Evolutionary conservation across 2,797 vertebrate species (phyloP), one percentile per base, ranked within the genome.

Genomic region (Aythya fuligula): DNA sequence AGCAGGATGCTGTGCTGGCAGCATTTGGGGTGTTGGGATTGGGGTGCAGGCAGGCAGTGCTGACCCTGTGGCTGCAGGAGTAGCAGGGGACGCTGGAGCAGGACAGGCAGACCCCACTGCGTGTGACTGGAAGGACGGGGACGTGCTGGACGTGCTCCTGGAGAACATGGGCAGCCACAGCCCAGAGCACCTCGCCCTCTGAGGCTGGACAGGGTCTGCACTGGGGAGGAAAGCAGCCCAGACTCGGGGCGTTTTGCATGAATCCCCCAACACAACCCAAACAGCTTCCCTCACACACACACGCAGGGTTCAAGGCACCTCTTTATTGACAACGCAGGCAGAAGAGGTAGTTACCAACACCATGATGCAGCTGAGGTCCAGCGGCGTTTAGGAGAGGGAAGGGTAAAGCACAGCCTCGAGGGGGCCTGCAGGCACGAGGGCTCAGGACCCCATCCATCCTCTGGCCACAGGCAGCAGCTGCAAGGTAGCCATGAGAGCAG

Each of bases 141-240:
- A 8, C 99, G 4, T 45, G 18, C 19, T 99, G 97, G 99, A 99
- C 57, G 76, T 99, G 71, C 95, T 99, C 15, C 95, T 99, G 92
- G 99, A 99, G 97, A 99, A 99, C 98, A 99, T 99, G 99, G 99
- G 99, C 51, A 98, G 99, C 91, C 98, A 99, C 89, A 99, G 99
- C 97, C 25, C 51, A 27, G 51, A 53, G 25, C 51, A 53, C 8
- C 51, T 27, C 11, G 7, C n/a, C 28, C 43, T 70, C 27, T 25
- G 4, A n/a, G 13, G 10, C 32, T 18, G 64, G 22, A 18, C 32
- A 65, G 15, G 20, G 19, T 25, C 39, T 32, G 8, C 24, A 28
- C 30, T 47, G 89, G 66, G 24, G 24, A 74, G 11, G 56, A 60
- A 57, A 53, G 8, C 2, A 30, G n/a, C 30, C 4, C 58, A 72